A percentile compares a stretch with the other conserved stretches of the same genome.
Conservation (phyloP, 2,888 invertebrate species). For the Adineta ricciae region DNA sequence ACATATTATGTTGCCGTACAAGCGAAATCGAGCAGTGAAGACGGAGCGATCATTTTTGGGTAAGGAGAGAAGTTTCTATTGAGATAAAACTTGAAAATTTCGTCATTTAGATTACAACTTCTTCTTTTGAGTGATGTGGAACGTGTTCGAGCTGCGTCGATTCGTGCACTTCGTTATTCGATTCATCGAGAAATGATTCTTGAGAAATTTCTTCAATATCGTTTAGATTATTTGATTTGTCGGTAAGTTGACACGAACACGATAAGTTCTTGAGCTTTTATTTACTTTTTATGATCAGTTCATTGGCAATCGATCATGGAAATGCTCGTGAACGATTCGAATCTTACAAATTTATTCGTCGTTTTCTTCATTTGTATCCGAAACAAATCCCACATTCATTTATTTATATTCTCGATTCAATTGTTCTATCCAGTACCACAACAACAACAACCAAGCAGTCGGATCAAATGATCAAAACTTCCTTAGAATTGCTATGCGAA, state of each 20-base stretch:
- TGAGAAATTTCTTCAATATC: constrained; percentile 66
- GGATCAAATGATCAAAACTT: constrained; percentile 71
- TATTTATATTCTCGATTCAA: constrained; percentile 60
- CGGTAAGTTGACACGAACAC: constrained; percentile 51
- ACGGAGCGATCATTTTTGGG: background rate
- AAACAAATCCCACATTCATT: constrained; percentile 64
- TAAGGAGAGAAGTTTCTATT: background rate
- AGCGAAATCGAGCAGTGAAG: background rate
- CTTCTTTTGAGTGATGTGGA: constrained; percentile 74
- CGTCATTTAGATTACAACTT: constrained; percentile 67
- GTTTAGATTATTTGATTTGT: constrained; percentile 71
- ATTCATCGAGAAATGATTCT: constrained; percentile 69
- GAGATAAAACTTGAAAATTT: constrained; percentile 8
- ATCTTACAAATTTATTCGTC: constrained; percentile 71
- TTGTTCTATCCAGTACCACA: background rate
- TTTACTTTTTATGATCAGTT: constrained; percentile 54
- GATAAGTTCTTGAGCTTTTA: too few relatives aligned
- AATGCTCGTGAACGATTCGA: constrained; percentile 74
- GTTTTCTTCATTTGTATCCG: constrained; percentile 63
- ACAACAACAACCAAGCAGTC: background rate
- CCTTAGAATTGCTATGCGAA: constrained; percentile 76
- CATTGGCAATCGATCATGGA: constrained; percentile 74
- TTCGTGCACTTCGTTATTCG: constrained; percentile 75
- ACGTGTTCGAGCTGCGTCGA: constrained; percentile 74
- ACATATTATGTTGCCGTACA: background rate